These are phyloP conservation scores for Caenorhabditis sinica DNA, from an alignment of 2,888 invertebrate species.

Conservation along the genomic window DNA sequence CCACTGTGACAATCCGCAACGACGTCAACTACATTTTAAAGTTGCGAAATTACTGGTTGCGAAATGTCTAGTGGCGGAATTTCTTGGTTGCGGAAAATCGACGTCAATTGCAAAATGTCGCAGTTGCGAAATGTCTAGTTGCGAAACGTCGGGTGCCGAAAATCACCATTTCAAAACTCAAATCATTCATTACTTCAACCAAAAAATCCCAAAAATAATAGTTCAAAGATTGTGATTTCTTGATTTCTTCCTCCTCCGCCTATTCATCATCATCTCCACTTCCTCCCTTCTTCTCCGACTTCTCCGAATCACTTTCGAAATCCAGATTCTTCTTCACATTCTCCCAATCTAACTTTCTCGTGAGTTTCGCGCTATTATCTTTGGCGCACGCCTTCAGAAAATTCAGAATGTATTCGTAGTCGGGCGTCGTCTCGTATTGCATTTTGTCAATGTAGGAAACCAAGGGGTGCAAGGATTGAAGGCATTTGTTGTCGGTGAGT, in stretches of 20 bases:
- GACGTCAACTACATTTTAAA: too few species aligned
- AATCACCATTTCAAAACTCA: too few species aligned
- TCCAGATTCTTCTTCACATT: slow-evolving; percentile 60
- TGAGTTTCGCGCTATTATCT: slow-evolving; percentile 50
- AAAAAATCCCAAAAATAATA: background rate
- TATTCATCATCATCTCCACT: slow-evolving; percentile 26
- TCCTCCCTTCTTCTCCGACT: slow-evolving; percentile 51
- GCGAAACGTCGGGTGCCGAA: too few species aligned
- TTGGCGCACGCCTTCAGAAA: slow-evolving; percentile 54
- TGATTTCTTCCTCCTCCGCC: background rate
- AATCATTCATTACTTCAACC: too few species aligned
- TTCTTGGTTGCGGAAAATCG: too few species aligned
- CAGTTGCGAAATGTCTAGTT: too few species aligned
- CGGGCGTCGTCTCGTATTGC: slow-evolving; percentile 50
- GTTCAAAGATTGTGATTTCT: background rate
- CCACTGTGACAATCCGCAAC: too few species aligned
- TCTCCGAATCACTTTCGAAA: slow-evolving; percentile 59
- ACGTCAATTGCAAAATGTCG: too few species aligned
- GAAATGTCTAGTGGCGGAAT: too few species aligned
- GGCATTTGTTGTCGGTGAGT: background rate
- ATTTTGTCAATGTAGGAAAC: slow-evolving; percentile 49
- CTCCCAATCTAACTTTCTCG: slow-evolving; percentile 64
- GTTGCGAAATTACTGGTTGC: too few species aligned
- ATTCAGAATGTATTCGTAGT: slow-evolving; percentile 55
- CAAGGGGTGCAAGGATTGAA: background rate